Evolutionary conservation across 1,140 invertebrate species (phyloP).

Genomic region (Eriocheir sinensis): DNA sequence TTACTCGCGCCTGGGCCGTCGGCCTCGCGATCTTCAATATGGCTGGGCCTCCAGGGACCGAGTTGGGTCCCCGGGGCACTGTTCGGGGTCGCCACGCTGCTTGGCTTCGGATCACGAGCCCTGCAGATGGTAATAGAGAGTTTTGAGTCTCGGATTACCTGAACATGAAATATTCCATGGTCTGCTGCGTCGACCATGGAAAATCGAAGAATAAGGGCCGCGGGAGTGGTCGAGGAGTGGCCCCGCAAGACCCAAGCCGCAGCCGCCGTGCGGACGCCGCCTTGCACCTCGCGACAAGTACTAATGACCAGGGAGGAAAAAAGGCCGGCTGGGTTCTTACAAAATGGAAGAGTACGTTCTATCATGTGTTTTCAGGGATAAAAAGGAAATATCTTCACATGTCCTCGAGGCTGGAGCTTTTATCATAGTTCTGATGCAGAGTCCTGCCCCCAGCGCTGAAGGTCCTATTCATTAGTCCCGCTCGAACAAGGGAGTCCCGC

Average conservation of each 20-base stretch:
- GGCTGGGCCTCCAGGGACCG: slow-evolving; percentile 67
- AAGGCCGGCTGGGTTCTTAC: slow-evolving; percentile 79
- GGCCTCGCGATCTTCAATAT: slow-evolving; percentile 76
- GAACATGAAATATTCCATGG: background rate
- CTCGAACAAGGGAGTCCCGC: slow-evolving; percentile 28
- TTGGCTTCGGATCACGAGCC: background rate
- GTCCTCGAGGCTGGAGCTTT: slow-evolving; percentile 77
- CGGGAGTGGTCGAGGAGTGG: background rate
- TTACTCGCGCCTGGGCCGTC: slow-evolving; percentile 65
- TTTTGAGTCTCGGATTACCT: background rate
- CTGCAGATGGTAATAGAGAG: background rate
- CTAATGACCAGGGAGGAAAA: slow-evolving; percentile 78
- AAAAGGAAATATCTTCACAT: slow-evolving; percentile 79
- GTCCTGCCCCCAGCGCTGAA: slow-evolving; percentile 72
- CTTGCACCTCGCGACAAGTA: slow-evolving; percentile 79
- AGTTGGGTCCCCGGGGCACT: slow-evolving; percentile 62
- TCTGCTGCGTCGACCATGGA: background rate
- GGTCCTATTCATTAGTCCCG: slow-evolving; percentile 73
- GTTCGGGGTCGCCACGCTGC: slow-evolving; percentile 14
- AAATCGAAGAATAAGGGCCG: background rate
- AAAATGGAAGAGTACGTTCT: slow-evolving; percentile 79
- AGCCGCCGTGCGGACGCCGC: slow-evolving; percentile 59
- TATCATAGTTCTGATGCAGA: slow-evolving; percentile 77
- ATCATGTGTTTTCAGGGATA: slow-evolving; percentile 80
- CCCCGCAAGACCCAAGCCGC: slow-evolving; percentile 41